Conservation (phyloP, 2,888 invertebrate species). For the Gymnocheta viridis region DNA sequence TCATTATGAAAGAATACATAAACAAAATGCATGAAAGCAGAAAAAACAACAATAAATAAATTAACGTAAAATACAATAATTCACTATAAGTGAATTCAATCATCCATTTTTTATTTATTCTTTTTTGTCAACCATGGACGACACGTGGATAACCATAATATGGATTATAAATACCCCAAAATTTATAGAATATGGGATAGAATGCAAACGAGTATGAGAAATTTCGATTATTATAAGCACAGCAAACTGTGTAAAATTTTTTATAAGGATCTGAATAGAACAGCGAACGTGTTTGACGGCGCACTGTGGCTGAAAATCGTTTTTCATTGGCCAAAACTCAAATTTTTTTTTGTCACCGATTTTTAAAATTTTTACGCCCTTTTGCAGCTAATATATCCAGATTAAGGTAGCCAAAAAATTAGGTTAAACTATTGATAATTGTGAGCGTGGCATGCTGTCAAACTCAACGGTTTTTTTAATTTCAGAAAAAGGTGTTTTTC, state of each 20-base stretch:
- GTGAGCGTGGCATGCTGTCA: too few relatives aligned
- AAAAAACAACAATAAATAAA: slow-evolving; percentile 17
- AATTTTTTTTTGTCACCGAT: too few relatives aligned
- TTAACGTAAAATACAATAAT: background rate
- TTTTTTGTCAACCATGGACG: slow-evolving; percentile 50
- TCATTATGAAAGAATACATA: slow-evolving; percentile 43
- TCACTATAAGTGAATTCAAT: slow-evolving; percentile 37
- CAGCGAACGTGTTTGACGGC: slow-evolving; percentile 61
- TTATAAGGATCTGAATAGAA: slow-evolving; percentile 63
- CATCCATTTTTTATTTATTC: slow-evolving; percentile 16
- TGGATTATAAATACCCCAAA: slow-evolving; percentile 59
- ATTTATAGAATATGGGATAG: slow-evolving; percentile 65
- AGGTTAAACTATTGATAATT: too few relatives aligned
- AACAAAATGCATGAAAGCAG: slow-evolving; percentile 1
- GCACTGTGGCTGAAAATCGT: too few relatives aligned
- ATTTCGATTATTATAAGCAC: slow-evolving; percentile 50
- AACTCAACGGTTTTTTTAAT: too few relatives aligned
- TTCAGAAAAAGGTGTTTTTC: too few relatives aligned
- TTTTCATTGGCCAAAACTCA: too few relatives aligned
- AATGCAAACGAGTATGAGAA: slow-evolving; percentile 67
- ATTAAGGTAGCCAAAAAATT: too few relatives aligned
- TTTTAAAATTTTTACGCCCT: too few relatives aligned
- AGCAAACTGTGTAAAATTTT: slow-evolving; percentile 67
- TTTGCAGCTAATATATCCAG: too few relatives aligned
- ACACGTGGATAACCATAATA: slow-evolving; percentile 66